Evolutionary conservation across 2,797 vertebrate species (phyloP).

Genomic region (Anas georgica): DNA sequence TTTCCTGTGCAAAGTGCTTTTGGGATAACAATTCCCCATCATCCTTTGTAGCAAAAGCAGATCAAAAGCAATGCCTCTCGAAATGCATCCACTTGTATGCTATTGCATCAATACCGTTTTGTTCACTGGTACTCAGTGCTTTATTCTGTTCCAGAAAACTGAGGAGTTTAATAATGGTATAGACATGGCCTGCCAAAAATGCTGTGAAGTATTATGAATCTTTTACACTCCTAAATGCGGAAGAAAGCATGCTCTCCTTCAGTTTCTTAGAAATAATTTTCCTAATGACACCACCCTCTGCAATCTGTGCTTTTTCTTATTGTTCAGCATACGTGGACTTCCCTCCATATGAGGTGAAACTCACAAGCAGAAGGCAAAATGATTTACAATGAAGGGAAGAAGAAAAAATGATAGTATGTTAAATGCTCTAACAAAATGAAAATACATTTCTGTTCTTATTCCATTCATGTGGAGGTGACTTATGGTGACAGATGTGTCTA

Average conservation of each 20-base stretch:
- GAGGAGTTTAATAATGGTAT: not conserved
- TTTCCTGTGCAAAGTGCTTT: slow-evolving; percentile 69
- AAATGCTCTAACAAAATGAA: not conserved
- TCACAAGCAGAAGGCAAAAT: not conserved
- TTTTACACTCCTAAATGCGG: not conserved
- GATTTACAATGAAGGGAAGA: not conserved
- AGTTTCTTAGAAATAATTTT: not conserved
- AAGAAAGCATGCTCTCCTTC: not conserved
- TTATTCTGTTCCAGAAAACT: not conserved
- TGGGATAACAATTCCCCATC: slow-evolving; percentile 54
- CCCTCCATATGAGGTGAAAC: not conserved
- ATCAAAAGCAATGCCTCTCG: slow-evolving; percentile 27
- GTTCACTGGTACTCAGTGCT: not conserved
- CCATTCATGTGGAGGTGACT: not conserved
- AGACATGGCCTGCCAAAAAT: not conserved
- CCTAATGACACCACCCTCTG: not conserved
- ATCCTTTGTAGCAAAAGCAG: slow-evolving; percentile 40
- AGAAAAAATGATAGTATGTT: not conserved
- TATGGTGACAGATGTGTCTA: not conserved
- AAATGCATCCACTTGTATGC: not conserved
- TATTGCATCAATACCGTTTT: not conserved
- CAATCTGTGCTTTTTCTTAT: not conserved
- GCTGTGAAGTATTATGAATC: not conserved
- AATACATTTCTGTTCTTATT: not conserved
- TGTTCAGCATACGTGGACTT: not conserved